Conservation (phyloP, 2,888 invertebrate genomes). For the Andrena haemorrhoa region DNA sequence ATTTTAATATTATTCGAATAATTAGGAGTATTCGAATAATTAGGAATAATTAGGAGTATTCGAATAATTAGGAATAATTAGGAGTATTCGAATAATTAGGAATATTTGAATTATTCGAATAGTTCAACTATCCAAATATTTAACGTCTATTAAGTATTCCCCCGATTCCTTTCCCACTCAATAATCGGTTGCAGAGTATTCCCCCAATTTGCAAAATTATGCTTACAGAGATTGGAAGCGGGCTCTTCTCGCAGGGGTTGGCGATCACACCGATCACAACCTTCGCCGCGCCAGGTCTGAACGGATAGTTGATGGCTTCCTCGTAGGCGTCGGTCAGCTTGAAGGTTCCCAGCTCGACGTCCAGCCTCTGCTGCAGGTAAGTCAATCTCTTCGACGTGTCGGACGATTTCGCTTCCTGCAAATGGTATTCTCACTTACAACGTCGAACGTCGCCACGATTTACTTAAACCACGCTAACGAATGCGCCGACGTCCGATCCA, state of each 20-base stretch:
- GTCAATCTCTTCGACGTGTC: slow-evolving; percentile 71
- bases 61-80: no score
- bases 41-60: no score
- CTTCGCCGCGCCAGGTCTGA: slow-evolving; percentile 91
- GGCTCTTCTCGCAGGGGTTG: slow-evolving; percentile 87
- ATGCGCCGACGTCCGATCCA: neutral
- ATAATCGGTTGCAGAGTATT: no score
- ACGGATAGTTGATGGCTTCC: slow-evolving; percentile 89
- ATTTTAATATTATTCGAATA: no score
- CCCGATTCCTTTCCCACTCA: no score
- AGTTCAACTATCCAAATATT: no score
- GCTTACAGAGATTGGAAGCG: slow-evolving; percentile 86
- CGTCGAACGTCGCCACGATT: neutral
- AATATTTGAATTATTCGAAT: no score
- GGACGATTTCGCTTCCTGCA: slow-evolving; percentile 78
- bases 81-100: no score
- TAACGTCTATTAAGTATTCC: no score
- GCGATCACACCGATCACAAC: slow-evolving; percentile 89
- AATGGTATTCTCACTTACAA: slow-evolving; percentile 15
- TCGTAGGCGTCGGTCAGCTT: slow-evolving; percentile 87
- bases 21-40: no score
- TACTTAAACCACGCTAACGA: neutral
- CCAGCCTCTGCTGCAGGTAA: slow-evolving; percentile 82
- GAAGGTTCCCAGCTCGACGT: slow-evolving; percentile 86
- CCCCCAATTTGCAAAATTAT: neutral